A percentile compares a stretch with the other conserved stretches of the same genome.
These are phyloP conservation scores for Rhincodon typus DNA, from an alignment of 2,797 vertebrate genomes.

Conservation along the genomic window DNA sequence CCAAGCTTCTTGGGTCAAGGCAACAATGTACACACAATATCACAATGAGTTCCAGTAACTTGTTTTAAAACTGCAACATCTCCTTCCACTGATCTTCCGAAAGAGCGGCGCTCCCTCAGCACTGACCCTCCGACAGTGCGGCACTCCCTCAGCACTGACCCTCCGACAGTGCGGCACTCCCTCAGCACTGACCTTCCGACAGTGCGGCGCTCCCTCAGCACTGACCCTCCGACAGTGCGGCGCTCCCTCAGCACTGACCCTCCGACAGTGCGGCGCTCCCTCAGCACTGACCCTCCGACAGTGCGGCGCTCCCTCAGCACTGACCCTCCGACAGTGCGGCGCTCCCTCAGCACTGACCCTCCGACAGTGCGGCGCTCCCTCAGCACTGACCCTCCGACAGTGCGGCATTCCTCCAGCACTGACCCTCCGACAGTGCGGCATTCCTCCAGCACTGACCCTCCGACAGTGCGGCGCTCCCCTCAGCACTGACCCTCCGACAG, in stretches of 20 bases:
- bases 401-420: background rate
- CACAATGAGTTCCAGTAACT: too few relatives aligned
- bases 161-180: background rate
- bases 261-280: background rate
- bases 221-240: background rate
- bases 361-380: background rate
- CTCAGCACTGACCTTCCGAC: too few relatives aligned
- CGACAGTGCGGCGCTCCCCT: background rate
- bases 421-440: background rate
- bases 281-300: background rate
- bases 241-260: background rate
- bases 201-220: background rate
- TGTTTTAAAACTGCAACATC: too few relatives aligned
- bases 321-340: too few relatives aligned
- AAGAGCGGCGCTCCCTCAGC: background rate
- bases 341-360: background rate
- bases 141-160: background rate
- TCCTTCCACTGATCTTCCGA: too few relatives aligned
- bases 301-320: too few relatives aligned
- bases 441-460: background rate
- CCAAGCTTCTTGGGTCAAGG: too few relatives aligned
- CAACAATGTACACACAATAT: too few relatives aligned
- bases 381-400: too few relatives aligned
- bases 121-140: background rate
- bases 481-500: too few relatives aligned